These are phyloP conservation scores for Scortum barcoo DNA, from an alignment of 2,113 vertebrate species.

Conservation along the genomic window DNA sequence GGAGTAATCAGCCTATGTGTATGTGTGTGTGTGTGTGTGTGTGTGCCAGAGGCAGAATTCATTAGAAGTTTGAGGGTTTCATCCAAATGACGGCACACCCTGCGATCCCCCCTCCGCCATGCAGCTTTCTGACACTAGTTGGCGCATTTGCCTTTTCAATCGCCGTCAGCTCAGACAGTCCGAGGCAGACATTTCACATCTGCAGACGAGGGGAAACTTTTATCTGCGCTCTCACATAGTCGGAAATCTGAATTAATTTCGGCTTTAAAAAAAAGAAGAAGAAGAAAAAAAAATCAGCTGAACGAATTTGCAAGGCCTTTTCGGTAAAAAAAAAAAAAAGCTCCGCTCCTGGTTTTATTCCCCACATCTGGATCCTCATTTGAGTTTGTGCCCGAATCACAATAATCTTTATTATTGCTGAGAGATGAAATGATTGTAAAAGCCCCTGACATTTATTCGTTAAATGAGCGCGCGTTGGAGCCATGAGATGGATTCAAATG, in stretches of 20 bases:
- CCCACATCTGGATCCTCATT: neutral
- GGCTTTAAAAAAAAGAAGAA: no score
- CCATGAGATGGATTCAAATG: neutral
- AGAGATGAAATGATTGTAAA: neutral
- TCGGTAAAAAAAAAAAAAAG: no score
- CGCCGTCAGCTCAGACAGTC: slow-evolving; percentile 38
- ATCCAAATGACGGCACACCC: slow-evolving; percentile 73
- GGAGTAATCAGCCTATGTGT: slow-evolving; percentile 8
- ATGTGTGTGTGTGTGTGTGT: neutral
- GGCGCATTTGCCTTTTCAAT: slow-evolving; percentile 87
- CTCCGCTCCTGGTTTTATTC: rapidly evolving
- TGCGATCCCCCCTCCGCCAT: slow-evolving; percentile 38
- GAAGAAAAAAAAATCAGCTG: no score
- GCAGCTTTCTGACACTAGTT: slow-evolving; percentile 82
- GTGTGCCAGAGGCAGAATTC: slow-evolving; percentile 52
- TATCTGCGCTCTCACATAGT: slow-evolving; percentile 32
- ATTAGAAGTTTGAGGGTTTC: slow-evolving; percentile 44
- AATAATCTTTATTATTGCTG: neutral
- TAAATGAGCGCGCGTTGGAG: neutral
- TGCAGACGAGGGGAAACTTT: slow-evolving; percentile 43
- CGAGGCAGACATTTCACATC: slow-evolving; percentile 64
- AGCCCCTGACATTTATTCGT: slow-evolving; percentile 49
- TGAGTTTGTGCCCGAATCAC: neutral
- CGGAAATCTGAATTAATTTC: slow-evolving; percentile 24
- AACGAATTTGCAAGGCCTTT: neutral